Evolutionary conservation across 1,140 invertebrate genomes (phyloP).

Genomic region (Anoplolepis gracilipes): DNA sequence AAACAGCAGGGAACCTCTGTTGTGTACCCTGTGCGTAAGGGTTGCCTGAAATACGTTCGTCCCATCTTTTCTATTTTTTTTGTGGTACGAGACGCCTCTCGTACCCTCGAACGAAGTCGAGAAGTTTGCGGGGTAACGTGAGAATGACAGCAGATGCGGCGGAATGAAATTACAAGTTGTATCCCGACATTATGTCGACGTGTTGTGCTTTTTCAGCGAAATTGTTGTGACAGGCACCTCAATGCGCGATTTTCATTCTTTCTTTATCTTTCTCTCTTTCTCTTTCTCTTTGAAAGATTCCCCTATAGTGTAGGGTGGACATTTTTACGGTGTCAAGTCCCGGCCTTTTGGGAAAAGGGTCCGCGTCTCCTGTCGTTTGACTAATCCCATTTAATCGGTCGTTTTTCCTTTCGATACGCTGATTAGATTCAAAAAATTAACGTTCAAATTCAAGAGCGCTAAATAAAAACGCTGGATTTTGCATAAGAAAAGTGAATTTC

Average conservation of each 20-base stretch:
- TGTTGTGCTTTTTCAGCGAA: constrained; percentile 79
- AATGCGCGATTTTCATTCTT: constrained; percentile 65
- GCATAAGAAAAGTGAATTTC: constrained; percentile 14
- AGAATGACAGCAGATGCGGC: constrained; percentile 82
- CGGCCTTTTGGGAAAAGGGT: constrained; percentile 79
- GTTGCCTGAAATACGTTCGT: constrained; percentile 75
- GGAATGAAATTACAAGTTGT: constrained; percentile 80
- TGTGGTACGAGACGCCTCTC: constrained; percentile 49
- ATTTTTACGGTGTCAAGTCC: constrained; percentile 77
- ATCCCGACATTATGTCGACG: constrained; percentile 64
- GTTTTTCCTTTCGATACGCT: constrained; percentile 70
- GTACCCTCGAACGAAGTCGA: constrained; percentile 66
- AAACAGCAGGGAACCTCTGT: constrained; percentile 62
- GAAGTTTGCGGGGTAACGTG: constrained; percentile 75
- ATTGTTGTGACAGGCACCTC: constrained; percentile 81
- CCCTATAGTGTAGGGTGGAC: constrained; percentile 66
- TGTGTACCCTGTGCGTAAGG: constrained; percentile 69
- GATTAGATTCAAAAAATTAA: constrained; percentile 57
- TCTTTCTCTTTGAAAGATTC: constrained; percentile 48
- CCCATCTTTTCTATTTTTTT: constrained; percentile 56
- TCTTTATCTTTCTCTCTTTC: constrained; percentile 21
- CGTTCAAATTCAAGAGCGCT: constrained; percentile 44
- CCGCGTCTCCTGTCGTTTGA: constrained; percentile 35
- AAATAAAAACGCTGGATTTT: constrained; percentile 43
- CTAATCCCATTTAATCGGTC: constrained; percentile 77